Conservation (phyloP, 2,888 invertebrate species). For the Epirrhoe alternata region DNA sequence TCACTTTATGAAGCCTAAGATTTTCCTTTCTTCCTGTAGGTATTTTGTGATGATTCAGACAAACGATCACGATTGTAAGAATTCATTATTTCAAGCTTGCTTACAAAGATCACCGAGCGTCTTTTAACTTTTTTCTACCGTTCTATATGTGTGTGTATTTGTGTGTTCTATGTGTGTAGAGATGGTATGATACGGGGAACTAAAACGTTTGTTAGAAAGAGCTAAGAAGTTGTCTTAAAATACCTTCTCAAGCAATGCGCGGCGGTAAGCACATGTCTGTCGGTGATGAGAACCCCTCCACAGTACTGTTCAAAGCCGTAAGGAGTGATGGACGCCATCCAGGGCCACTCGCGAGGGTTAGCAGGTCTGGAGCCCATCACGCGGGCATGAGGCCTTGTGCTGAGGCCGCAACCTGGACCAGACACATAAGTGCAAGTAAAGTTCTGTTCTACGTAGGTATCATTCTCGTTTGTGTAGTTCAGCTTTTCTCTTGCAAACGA, state of each 20-base stretch:
- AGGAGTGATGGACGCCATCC: constrained; percentile 92
- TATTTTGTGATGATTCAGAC: too few species aligned
- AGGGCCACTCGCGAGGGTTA: constrained; percentile 90
- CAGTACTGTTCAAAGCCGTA: constrained; percentile 87
- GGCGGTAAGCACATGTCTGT: constrained; percentile 91
- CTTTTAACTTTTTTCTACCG: too few species aligned
- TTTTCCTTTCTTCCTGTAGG: background rate
- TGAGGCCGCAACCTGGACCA: constrained; percentile 82
- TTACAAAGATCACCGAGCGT: too few species aligned
- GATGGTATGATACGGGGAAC: too few species aligned
- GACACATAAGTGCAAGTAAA: background rate
- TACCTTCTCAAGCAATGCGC: constrained; percentile 89
- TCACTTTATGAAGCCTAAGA: background rate
- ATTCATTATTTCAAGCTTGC: too few species aligned
- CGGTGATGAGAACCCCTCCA: constrained; percentile 92
- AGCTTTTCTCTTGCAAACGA: too few species aligned
- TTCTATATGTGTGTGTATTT: too few species aligned
- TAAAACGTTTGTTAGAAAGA: background rate
- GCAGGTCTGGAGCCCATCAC: constrained; percentile 87
- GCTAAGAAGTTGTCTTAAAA: background rate
- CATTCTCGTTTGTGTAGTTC: too few species aligned
- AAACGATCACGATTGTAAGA: too few species aligned
- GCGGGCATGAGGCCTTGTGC: constrained; percentile 78
- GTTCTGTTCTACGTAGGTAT: too few species aligned
- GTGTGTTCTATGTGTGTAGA: too few species aligned